A percentile compares a stretch with the other conserved stretches of the same genome.
Evolutionary conservation across 1,140 invertebrate species (phyloP).

Genomic region (Matsumurasca onukii): DNA sequence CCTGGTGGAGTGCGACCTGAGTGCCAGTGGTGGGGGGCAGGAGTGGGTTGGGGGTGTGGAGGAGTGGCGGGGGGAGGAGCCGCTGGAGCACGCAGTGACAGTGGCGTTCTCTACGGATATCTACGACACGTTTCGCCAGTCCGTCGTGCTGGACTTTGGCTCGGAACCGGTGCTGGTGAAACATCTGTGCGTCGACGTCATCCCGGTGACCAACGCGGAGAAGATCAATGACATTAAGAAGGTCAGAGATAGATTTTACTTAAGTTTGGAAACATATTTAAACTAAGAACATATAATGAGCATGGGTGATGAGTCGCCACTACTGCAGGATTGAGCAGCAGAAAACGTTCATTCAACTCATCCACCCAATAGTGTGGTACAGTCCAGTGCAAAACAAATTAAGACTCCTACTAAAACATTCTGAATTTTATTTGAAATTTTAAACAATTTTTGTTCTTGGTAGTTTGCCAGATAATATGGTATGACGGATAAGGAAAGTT

Average conservation of each 20-base stretch:
- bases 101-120: slow-evolving; percentile 70
- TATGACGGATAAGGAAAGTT: too few relatives aligned
- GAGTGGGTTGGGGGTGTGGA: slow-evolving; percentile 54
- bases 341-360: too few relatives aligned
- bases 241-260: slow-evolving; percentile 37
- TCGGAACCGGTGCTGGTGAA: slow-evolving; percentile 66
- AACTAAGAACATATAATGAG: too few relatives aligned
- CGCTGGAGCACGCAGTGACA: slow-evolving; percentile 59
- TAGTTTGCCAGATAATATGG: too few relatives aligned
- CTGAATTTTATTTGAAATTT: too few relatives aligned
- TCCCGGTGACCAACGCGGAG: slow-evolving; percentile 65
- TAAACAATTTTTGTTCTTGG: too few relatives aligned
- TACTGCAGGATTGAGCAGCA: too few relatives aligned
- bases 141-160: slow-evolving; percentile 78
- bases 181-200: slow-evolving; percentile 75
- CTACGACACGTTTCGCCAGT: slow-evolving; percentile 80
- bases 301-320: too few relatives aligned
- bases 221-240: slow-evolving; percentile 66
- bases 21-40: slow-evolving; percentile 55
- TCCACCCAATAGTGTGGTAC: too few relatives aligned
- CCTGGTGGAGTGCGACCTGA: slow-evolving; percentile 39
- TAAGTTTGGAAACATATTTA: too few relatives aligned
- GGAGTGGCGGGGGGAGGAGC: slow-evolving; percentile 44
- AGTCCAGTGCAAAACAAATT: too few relatives aligned
- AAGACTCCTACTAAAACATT: too few relatives aligned